Conservation (phyloP, 2,888 invertebrate species). For the Eupithecia abbreviata region DNA sequence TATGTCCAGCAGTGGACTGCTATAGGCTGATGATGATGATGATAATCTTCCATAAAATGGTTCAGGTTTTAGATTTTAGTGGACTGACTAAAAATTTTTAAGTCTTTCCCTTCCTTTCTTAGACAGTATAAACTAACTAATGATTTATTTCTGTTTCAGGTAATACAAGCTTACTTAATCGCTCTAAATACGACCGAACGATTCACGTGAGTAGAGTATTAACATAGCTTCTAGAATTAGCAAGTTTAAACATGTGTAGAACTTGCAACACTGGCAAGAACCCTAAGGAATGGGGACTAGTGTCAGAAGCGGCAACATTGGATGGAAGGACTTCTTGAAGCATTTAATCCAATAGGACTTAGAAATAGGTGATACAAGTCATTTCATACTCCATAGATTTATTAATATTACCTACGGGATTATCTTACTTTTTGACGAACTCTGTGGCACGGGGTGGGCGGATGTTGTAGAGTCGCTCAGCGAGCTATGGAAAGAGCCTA, state of each 20-base stretch:
- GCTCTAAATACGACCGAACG: constrained; percentile 4
- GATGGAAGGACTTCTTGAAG: background rate
- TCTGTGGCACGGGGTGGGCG: too few relatives aligned
- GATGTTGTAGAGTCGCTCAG: too few relatives aligned
- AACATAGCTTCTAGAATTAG: constrained; percentile 14
- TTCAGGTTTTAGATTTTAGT: too few relatives aligned
- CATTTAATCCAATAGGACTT: background rate
- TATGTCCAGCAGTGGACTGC: too few relatives aligned
- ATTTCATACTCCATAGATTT: too few relatives aligned
- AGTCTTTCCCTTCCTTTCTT: too few relatives aligned
- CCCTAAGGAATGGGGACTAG: constrained; percentile 5
- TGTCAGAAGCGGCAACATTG: background rate
- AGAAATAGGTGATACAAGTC: background rate
- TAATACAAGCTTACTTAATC: background rate
- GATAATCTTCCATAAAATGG: too few relatives aligned
- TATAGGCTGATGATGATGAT: too few relatives aligned
- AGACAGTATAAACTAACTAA: background rate
- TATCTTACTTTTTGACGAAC: too few relatives aligned
- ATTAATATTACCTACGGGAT: too few relatives aligned
- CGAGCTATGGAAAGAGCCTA: too few relatives aligned
- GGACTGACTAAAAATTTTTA: too few relatives aligned
- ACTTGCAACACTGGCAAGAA: constrained; percentile 6
- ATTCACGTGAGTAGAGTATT: constrained; percentile 9
- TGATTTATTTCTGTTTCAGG: constrained; percentile 3
- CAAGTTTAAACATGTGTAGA: constrained; percentile 9